Evolutionary conservation across 2,797 vertebrate species (phyloP).

Genomic region (Mallotus villosus): DNA sequence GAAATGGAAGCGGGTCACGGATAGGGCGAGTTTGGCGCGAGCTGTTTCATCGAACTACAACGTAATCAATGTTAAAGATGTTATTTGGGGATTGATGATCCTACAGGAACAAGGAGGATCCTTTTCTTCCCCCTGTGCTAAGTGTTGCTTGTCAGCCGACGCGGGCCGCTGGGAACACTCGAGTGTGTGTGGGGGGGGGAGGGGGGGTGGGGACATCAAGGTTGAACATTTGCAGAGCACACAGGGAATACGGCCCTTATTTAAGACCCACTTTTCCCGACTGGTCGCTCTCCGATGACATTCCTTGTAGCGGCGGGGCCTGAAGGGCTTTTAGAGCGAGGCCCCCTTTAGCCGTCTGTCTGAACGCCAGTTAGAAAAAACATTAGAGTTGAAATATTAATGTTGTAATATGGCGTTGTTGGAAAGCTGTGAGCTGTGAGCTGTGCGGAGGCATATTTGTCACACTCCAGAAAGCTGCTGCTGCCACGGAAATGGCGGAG

Average conservation of each 20-base stretch:
- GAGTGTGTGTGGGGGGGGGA: too few relatives aligned
- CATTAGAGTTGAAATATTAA: constrained; percentile 81
- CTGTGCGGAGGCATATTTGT: constrained; percentile 70
- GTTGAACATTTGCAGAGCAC: neutral
- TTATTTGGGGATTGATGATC: too few relatives aligned
- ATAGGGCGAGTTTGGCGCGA: too few relatives aligned
- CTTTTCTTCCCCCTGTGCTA: too few relatives aligned
- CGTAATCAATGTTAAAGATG: too few relatives aligned
- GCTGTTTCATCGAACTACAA: too few relatives aligned
- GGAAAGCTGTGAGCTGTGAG: constrained; percentile 72
- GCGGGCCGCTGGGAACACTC: too few relatives aligned
- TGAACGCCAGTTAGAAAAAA: constrained; percentile 72
- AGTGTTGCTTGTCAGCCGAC: neutral
- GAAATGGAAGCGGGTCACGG: too few relatives aligned
- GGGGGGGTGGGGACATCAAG: too few relatives aligned
- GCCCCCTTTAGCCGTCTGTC: constrained; percentile 58
- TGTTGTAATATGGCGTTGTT: constrained; percentile 77
- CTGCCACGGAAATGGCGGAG: constrained; percentile 5
- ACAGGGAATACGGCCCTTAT: neutral
- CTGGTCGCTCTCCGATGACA: constrained; percentile 14
- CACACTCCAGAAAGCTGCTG: constrained; percentile 67
- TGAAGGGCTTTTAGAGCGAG: constrained; percentile 59
- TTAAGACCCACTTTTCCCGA: neutral
- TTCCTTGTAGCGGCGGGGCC: constrained; percentile 29
- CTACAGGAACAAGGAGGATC: too few relatives aligned